Percentiles rank a stretch among this genome's conserved stretches.
These are phyloP conservation scores for Brienomyrus brachyistius DNA, from an alignment of 2,113 vertebrate genomes.

Conservation along the genomic window DNA sequence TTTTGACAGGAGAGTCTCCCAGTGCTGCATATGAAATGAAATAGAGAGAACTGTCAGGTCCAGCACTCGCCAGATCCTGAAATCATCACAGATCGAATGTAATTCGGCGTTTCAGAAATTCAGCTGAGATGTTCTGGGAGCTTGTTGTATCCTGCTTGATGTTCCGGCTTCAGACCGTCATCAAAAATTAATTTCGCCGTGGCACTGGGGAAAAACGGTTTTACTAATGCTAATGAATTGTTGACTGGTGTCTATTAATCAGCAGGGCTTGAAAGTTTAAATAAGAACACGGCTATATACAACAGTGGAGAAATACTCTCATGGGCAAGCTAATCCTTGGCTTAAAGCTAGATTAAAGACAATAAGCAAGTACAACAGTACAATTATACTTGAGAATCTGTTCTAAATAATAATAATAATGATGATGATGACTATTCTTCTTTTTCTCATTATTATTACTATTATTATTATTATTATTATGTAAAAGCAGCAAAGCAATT, in stretches of 20 bases:
- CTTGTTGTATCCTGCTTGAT: not conserved
- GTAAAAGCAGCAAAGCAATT: not conserved
- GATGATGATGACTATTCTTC: not conserved
- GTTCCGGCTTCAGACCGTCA: not conserved
- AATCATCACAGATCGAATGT: not conserved
- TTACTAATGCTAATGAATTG: not conserved
- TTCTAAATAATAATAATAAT: not conserved
- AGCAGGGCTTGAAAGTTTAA: not conserved
- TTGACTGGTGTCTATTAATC: conserved; percentile 1
- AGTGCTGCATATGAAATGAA: conserved; percentile 12
- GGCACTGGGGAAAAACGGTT: not conserved
- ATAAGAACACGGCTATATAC: not conserved
- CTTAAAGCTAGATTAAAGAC: not conserved
- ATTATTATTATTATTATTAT: not conserved
- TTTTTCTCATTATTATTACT: not conserved
- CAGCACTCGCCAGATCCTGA: not conserved
- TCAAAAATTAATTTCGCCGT: not conserved
- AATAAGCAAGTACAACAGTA: not conserved
- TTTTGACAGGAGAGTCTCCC: conserved; percentile 10
- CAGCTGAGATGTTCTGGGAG: not conserved
- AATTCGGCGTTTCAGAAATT: not conserved
- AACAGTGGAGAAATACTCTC: not conserved
- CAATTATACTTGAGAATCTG: not conserved
- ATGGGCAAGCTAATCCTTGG: not conserved
- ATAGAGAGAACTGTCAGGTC: not conserved